Evolutionary conservation across 2,113 vertebrate genomes (phyloP).

Genomic region (Podarcis cretensis): DNA sequence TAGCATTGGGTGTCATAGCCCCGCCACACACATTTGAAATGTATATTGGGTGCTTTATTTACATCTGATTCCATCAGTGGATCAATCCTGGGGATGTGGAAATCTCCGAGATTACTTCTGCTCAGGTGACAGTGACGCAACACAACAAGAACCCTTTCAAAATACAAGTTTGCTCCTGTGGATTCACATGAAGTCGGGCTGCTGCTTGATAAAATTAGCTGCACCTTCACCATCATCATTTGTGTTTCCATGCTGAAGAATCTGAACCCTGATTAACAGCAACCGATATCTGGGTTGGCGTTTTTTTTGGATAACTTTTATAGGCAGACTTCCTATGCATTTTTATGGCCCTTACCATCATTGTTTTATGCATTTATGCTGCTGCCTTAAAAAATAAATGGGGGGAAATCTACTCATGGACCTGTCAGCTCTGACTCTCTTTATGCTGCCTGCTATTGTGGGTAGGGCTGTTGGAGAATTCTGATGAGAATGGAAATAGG

Average conservation of each 20-base stretch:
- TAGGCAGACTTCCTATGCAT: background rate
- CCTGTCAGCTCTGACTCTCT: no score
- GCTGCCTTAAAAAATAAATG: background rate
- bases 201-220: background rate
- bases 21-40: background rate
- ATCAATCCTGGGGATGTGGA: background rate
- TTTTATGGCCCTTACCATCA: background rate
- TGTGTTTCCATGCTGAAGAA: background rate
- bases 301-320: background rate
- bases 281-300: background rate
- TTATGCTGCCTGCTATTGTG: no score
- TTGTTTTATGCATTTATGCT: background rate
- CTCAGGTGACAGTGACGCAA: background rate
- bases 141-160: background rate
- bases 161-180: background rate
- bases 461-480: no score
- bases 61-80: background rate
- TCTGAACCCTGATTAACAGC: background rate
- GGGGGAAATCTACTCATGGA: no score
- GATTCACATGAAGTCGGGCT: background rate
- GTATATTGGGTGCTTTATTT: background rate
- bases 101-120: slow-evolving; percentile 7
- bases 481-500: no score
- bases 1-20: background rate
- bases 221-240: background rate